These are phyloP conservation scores for Corvus hawaiiensis DNA, from an alignment of 2,113 vertebrate species.

Conservation along the genomic window DNA sequence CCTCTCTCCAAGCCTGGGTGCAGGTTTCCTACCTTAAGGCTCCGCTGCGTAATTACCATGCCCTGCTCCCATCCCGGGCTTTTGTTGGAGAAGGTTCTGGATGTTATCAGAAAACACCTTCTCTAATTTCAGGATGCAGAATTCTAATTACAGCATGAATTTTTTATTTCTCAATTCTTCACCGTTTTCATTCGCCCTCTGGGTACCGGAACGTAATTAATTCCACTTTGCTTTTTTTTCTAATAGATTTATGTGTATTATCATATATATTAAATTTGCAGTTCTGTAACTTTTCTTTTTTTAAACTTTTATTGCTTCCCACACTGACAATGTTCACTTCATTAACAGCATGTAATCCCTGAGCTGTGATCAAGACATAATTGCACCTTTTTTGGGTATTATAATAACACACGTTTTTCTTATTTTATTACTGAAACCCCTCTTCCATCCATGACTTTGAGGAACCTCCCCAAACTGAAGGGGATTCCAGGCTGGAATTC, in stretches of 20 bases:
- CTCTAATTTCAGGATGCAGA: conserved; percentile 27
- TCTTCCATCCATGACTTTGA: background rate
- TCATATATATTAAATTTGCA: conserved; percentile 80
- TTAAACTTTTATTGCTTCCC: conserved; percentile 62
- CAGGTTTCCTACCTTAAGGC: background rate
- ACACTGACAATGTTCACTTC: conserved; percentile 47
- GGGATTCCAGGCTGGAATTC: background rate
- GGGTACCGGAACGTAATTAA: conserved; percentile 68
- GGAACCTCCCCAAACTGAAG: background rate
- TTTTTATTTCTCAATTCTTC: conserved; percentile 72
- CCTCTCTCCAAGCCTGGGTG: background rate
- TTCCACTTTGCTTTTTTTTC: conserved; percentile 54
- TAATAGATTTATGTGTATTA: conserved; percentile 76
- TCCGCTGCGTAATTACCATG: conserved; percentile 12
- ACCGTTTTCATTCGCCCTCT: conserved; percentile 58
- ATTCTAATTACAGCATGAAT: conserved; percentile 72
- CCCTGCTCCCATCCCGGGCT: background rate
- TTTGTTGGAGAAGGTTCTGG: conserved; percentile 12
- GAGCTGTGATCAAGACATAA: conserved; percentile 47
- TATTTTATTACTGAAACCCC: background rate
- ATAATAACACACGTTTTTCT: background rate
- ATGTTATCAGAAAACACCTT: conserved; percentile 49
- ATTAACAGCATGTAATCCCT: conserved; percentile 67
- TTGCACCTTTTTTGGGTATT: conserved; percentile 28
- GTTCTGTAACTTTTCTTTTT: conserved; percentile 48